phyloP scores from a whole-genome alignment of 2,797 vertebrate species.

The Scleropages formosus region DNA sequence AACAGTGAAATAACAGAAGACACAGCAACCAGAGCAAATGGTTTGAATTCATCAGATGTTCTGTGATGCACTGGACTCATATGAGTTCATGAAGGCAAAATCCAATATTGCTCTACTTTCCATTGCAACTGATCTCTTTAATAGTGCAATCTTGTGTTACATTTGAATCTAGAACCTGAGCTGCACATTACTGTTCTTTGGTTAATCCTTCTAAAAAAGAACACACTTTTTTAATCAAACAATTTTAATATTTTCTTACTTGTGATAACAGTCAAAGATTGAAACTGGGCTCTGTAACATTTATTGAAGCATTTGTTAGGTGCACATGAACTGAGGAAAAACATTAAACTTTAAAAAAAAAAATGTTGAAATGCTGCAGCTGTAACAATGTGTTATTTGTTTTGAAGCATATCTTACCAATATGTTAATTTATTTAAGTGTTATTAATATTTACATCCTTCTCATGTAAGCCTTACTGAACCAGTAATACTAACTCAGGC shows the following conservation, averaged over 20 bases:
- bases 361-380: no score
- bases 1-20: background rate
- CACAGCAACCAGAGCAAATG: background rate
- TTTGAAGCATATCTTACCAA: no score
- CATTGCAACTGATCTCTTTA: background rate
- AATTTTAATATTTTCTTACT: background rate
- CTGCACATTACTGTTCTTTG: background rate
- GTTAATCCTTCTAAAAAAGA: slow-evolving; percentile 2
- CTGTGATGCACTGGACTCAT: no score
- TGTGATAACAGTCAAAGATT: background rate
- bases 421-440: background rate
- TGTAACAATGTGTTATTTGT: no score
- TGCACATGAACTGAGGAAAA: background rate
- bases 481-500: background rate
- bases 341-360: background rate
- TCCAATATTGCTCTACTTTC: slow-evolving; percentile 9
- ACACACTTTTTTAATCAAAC: background rate
- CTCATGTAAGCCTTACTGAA: background rate
- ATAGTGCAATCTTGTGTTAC: background rate
- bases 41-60: no score
- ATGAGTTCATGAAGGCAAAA: background rate
- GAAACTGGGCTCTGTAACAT: background rate
- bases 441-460: background rate
- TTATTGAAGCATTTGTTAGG: background rate
- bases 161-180: slow-evolving; percentile 6